A percentile compares a stretch with the other conserved stretches of the same genome.
These are phyloP conservation scores for Sebastes cheni DNA, from an alignment of 2,797 vertebrate genomes.

Conservation along the genomic window DNA sequence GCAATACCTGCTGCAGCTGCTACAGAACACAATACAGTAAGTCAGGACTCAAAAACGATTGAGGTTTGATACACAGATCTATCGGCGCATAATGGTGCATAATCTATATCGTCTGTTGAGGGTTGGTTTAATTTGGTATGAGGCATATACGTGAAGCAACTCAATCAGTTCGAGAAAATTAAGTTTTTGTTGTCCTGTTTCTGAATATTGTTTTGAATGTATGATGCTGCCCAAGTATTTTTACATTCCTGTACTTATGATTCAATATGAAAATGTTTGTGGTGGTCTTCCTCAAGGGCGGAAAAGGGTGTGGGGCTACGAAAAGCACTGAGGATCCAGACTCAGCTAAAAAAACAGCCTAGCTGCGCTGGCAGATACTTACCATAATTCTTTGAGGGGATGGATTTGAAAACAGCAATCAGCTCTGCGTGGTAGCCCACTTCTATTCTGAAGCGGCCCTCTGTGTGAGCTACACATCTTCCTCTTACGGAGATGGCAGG, in stretches of 20 bases:
- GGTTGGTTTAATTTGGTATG: not conserved
- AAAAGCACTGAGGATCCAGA: not conserved
- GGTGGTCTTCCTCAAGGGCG: not conserved
- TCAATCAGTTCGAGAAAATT: fast-evolving
- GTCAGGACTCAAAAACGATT: not conserved
- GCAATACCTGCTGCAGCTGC: not conserved
- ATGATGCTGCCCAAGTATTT: not conserved
- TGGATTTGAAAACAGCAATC: slow-evolving; percentile 88
- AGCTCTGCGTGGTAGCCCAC: slow-evolving; percentile 89
- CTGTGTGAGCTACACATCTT: slow-evolving; percentile 81
- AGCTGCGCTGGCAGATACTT: slow-evolving; percentile 49
- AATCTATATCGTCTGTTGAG: not conserved
- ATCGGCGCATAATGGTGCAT: not conserved
- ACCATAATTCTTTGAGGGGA: slow-evolving; percentile 93
- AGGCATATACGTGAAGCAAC: not conserved
- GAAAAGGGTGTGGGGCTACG: not conserved
- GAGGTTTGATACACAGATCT: not conserved
- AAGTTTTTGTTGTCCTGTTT: not conserved
- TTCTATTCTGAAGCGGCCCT: slow-evolving; percentile 90
- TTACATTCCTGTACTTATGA: not conserved
- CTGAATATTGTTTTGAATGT: not conserved
- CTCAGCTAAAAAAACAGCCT: not conserved
- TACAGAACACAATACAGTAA: not conserved
- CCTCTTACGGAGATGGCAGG: slow-evolving; percentile 76
- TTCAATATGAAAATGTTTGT: not conserved